Conservation (phyloP, 2,797 vertebrate genomes). For the Australoheros facetus region DNA sequence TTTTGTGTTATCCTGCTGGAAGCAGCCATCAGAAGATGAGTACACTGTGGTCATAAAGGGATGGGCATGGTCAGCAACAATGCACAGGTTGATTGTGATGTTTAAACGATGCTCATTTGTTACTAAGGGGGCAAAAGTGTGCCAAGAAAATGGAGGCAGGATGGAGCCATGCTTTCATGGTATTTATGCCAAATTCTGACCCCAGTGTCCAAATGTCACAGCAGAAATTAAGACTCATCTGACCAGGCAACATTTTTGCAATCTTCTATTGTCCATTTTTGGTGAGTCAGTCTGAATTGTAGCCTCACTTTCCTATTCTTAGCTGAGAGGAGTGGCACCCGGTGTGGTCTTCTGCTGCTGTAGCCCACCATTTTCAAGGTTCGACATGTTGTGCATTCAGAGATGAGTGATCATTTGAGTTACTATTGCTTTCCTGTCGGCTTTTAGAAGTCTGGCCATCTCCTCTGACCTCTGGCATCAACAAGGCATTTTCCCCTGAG, state of each 20-base stretch:
- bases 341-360: not conserved
- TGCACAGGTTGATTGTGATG: not conserved
- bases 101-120: not conserved
- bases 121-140: not conserved
- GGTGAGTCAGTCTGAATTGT: not conserved
- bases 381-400: not conserved
- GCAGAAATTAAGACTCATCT: not conserved
- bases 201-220: not conserved
- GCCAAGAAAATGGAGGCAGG: not conserved
- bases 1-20: not conserved
- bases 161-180: not conserved
- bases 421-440: not conserved
- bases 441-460: not conserved
- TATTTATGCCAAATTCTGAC: not conserved
- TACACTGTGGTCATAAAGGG: not conserved
- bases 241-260: not conserved
- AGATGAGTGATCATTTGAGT: not conserved
- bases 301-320: too few relatives aligned
- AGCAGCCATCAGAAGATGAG: not conserved
- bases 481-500: not conserved
- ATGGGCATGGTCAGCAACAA: not conserved
- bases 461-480: not conserved
- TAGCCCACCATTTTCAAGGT: not conserved
- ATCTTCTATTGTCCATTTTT: not conserved
- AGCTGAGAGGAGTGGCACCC: too few relatives aligned